Conservation (phyloP, 2,113 vertebrate genomes). For the Cyanoliseus patagonus region DNA sequence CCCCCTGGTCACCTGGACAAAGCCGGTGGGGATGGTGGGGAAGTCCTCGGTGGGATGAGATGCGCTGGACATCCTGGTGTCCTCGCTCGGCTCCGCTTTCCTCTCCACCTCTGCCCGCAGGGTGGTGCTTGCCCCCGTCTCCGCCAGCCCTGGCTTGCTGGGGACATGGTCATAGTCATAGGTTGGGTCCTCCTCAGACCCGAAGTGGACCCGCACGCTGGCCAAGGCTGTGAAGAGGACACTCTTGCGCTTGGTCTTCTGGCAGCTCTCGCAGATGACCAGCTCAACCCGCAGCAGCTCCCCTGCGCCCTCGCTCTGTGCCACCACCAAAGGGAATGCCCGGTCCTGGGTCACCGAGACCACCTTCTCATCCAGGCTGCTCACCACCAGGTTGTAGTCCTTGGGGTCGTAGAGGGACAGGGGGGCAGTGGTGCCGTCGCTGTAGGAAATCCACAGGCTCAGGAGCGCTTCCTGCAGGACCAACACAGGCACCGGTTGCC, state of each 20-base stretch:
- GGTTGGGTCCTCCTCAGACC: constrained; percentile 79
- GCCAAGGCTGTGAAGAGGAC: constrained; percentile 85
- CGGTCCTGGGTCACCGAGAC: constrained; percentile 87
- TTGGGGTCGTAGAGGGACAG: constrained; percentile 91
- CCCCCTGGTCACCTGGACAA: constrained; percentile 86
- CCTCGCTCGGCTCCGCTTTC: constrained; percentile 26
- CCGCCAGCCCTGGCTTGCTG: constrained; percentile 66
- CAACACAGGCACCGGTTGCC: constrained; percentile 37
- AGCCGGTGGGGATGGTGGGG: constrained; percentile 88
- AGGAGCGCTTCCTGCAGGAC: constrained; percentile 88
- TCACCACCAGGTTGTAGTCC: constrained; percentile 93
- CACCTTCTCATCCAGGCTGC: constrained; percentile 86
- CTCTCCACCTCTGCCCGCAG: constrained; percentile 78
- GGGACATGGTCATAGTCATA: constrained; percentile 83
- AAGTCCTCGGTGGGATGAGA: constrained; percentile 82
- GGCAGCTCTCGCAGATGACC: constrained; percentile 93
- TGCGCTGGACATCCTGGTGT: constrained; percentile 63
- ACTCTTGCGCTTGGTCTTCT: constrained; percentile 97
- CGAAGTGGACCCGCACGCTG: constrained; percentile 87
- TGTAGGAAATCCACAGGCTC: constrained; percentile 95
- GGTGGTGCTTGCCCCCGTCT: constrained; percentile 74
- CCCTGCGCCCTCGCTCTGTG: constrained; percentile 87
- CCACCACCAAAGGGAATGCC: constrained; percentile 86
- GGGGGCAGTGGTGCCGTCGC: constrained; percentile 89
- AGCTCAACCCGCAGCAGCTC: constrained; percentile 87